Conservation (phyloP, 2,113 vertebrate genomes). For the Larimichthys crocea region DNA sequence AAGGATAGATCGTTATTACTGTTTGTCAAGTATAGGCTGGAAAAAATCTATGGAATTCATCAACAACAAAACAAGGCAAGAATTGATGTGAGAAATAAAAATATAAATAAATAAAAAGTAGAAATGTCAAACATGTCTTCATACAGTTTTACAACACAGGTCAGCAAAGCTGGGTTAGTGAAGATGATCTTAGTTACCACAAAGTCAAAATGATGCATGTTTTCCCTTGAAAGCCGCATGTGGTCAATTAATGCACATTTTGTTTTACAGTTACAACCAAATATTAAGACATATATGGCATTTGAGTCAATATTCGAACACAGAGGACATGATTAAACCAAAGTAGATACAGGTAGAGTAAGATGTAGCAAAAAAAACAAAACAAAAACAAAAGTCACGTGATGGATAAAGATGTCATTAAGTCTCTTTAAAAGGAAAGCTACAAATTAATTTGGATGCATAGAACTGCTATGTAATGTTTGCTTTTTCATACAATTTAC, state of each 20-base stretch:
- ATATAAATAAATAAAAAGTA: not conserved
- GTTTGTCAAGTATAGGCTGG: slow-evolving; percentile 58
- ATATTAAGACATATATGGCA: slow-evolving; percentile 47
- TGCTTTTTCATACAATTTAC: slow-evolving; percentile 5
- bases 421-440: slow-evolving; percentile 61
- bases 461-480: slow-evolving; percentile 54
- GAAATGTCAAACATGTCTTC: slow-evolving; percentile 13
- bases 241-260: slow-evolving; percentile 42
- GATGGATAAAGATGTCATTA: slow-evolving; percentile 28
- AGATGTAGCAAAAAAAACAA: not conserved
- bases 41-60: slow-evolving; percentile 23
- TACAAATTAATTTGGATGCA: slow-evolving; percentile 68
- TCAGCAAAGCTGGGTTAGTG: slow-evolving; percentile 17
- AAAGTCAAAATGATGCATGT: slow-evolving; percentile 30
- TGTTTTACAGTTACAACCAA: slow-evolving; percentile 33
- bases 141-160: slow-evolving; percentile 29
- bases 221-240: slow-evolving; percentile 39
- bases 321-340: slow-evolving; percentile 17
- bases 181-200: slow-evolving; percentile 29
- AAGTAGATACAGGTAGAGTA: slow-evolving; percentile 12
- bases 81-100: slow-evolving; percentile 2
- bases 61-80: not conserved
- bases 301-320: slow-evolving; percentile 15
- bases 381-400: not conserved
- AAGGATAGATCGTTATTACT: slow-evolving; percentile 49